Percentiles rank a stretch among this genome's conserved stretches.
phyloP scores from a whole-genome alignment of 2,888 invertebrate genomes.

The Microctonus brassicae region DNA sequence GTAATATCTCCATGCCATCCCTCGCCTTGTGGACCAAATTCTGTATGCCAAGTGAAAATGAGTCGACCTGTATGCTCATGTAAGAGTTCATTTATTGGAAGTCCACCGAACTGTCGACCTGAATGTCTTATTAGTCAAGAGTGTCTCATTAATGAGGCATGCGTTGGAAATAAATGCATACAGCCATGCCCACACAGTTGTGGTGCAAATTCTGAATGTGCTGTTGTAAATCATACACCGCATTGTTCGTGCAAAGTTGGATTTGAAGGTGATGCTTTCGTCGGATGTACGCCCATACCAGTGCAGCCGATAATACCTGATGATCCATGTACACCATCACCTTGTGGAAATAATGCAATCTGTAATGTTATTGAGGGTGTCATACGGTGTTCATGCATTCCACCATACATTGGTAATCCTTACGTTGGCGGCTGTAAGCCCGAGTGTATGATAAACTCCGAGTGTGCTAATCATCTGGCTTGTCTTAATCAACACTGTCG shows the following conservation, averaged over 20 bases:
- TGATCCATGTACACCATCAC: slow-evolving; percentile 83
- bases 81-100: slow-evolving; percentile 82
- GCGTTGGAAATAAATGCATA: slow-evolving; percentile 84
- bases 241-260: slow-evolving; percentile 84
- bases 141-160: slow-evolving; percentile 83
- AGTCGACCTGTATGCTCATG: slow-evolving; percentile 86
- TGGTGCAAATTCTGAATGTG: slow-evolving; percentile 77
- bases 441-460: slow-evolving; percentile 86
- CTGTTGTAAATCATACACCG: slow-evolving; percentile 83
- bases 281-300: slow-evolving; percentile 78
- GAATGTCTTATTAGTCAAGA: slow-evolving; percentile 88
- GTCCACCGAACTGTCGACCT: slow-evolving; percentile 85
- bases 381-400: slow-evolving; percentile 86
- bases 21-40: slow-evolving; percentile 82
- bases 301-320: slow-evolving; percentile 50
- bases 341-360: slow-evolving; percentile 88
- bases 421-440: slow-evolving; percentile 83
- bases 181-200: slow-evolving; percentile 86
- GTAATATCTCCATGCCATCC: slow-evolving; percentile 68
- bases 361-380: slow-evolving; percentile 80
- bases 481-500: slow-evolving; percentile 88
- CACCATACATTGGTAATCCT: slow-evolving; percentile 89
- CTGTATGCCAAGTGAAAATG: slow-evolving; percentile 85
- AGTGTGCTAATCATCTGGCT: slow-evolving; percentile 82
- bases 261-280: slow-evolving; percentile 87